Evolutionary conservation across 2,888 invertebrate species (phyloP), one percentile per base, ranked within the genome.

Genomic region (Onchidella celtica): DNA sequence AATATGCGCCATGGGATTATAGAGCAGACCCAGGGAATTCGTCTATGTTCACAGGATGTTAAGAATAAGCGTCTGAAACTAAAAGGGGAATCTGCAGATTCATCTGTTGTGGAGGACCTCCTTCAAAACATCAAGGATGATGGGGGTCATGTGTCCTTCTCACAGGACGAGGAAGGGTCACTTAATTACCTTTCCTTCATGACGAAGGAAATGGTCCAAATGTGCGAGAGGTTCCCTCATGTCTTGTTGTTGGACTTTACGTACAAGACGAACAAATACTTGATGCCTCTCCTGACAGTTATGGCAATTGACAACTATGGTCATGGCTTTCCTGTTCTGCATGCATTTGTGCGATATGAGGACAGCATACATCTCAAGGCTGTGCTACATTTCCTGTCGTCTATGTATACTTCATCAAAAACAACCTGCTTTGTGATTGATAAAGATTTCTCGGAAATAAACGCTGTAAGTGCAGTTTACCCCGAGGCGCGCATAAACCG

Each of bases 391-490:
- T 70, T 70, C 70, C 6, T 70, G 70, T 70, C 70, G 9, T 9
- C 36, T 9, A 3, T 70, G 6, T 70, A 70, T 70, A 40, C 4
- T 17, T 17, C 40, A 21, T 17, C 40, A 11, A 34, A 70, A 70
- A 70, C 40, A 21, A 24, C 70, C 4, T 70, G 70, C 70, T 70
- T 70, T 40, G 70, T 70, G 9, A 70, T 70, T 38, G 40, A 70
- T 40, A 70, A 70, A n/a, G 70, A 70, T 34, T 70, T 70, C n/a
- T 40, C 70, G 3, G 70, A 70, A n/a, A 70, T 70, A 14, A 70
- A 70, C 24, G 40, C 40, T n/a, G 21, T 70, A 11, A 40, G 70
- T 3, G 40, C 70, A 17, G 70, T 40, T 70, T 70, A 38, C 24
- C 66, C 70, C n/a, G 34, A 36, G 9, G 70, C 70, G n/a, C 40